Percentiles rank a stretch among this genome's conserved stretches.
Conservation (phyloP, 2,888 invertebrate species). For the Phoenoteleia sp. region DNA sequence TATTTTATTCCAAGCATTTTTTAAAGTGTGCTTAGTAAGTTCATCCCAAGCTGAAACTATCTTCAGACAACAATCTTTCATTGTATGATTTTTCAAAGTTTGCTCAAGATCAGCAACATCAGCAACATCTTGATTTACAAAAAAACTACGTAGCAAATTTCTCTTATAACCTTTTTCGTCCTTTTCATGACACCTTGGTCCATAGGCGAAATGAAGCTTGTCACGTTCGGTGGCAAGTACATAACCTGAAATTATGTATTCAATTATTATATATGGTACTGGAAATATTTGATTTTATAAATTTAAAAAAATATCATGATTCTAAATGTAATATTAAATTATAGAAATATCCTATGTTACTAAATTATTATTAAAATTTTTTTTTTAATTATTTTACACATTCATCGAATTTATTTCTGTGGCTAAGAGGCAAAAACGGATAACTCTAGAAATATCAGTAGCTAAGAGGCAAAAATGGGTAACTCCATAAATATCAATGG, state of each 20-base stretch:
- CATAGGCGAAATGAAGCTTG: neutral
- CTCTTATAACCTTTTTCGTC: neutral
- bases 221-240: constrained; percentile 12
- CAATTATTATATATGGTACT: too few relatives aligned
- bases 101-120: neutral
- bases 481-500: too few relatives aligned
- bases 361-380: too few relatives aligned
- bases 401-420: too few relatives aligned
- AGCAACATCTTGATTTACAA: neutral
- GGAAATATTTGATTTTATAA: too few relatives aligned
- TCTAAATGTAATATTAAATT: too few relatives aligned
- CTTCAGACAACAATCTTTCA: constrained; percentile 11
- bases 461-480: too few relatives aligned
- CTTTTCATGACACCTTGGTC: neutral
- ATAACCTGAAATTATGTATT: neutral
- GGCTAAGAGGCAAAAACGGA: too few relatives aligned
- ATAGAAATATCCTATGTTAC: too few relatives aligned
- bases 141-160: neutral
- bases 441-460: too few relatives aligned
- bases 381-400: too few relatives aligned
- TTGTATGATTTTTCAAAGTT: neutral
- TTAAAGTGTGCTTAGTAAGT: neutral
- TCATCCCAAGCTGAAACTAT: constrained; percentile 1
- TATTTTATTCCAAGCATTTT: constrained; percentile 29
- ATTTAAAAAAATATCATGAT: too few relatives aligned